These are phyloP conservation scores for Petrocephalus sullivani DNA, from an alignment of 2,797 vertebrate genomes.

Conservation along the genomic window DNA sequence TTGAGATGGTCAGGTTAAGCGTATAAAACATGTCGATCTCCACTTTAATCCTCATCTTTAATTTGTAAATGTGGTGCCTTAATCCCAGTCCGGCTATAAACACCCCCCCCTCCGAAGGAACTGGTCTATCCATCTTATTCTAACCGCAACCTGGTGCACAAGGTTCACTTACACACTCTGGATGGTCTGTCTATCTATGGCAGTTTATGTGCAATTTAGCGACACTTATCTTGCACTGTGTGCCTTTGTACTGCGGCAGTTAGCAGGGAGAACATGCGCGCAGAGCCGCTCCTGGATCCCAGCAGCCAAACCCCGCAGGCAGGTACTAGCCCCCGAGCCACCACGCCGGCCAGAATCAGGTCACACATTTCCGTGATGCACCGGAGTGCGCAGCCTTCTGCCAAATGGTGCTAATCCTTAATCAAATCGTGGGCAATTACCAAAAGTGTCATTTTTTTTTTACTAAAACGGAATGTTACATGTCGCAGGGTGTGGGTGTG, in stretches of 20 bases:
- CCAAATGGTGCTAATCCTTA: not conserved
- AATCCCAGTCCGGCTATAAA: not conserved
- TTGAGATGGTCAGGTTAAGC: not conserved
- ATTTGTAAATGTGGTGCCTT: slow-evolving; percentile 7
- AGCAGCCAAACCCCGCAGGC: not conserved
- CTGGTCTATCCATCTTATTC: not conserved
- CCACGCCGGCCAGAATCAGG: not conserved
- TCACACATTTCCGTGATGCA: not conserved
- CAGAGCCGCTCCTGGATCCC: not conserved
- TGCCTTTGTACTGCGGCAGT: not conserved
- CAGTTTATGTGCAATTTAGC: not conserved
- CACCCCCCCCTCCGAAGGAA: not conserved
- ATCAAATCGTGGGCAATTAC: not conserved
- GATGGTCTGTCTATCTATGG: not conserved
- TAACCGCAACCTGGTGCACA: not conserved
- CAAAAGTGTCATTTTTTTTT: not conserved
- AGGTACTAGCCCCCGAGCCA: not conserved
- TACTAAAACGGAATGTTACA: not conserved
- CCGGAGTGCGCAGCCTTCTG: not conserved
- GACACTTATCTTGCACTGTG: not conserved
- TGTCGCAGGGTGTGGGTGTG: not conserved
- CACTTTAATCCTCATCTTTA: not conserved
- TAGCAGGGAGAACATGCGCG: no score
- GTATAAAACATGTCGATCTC: not conserved
- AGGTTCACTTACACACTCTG: not conserved